These are phyloP conservation scores for Cyanoramphus novaezelandiae DNA, from an alignment of 2,113 vertebrate genomes.

Conservation along the genomic window DNA sequence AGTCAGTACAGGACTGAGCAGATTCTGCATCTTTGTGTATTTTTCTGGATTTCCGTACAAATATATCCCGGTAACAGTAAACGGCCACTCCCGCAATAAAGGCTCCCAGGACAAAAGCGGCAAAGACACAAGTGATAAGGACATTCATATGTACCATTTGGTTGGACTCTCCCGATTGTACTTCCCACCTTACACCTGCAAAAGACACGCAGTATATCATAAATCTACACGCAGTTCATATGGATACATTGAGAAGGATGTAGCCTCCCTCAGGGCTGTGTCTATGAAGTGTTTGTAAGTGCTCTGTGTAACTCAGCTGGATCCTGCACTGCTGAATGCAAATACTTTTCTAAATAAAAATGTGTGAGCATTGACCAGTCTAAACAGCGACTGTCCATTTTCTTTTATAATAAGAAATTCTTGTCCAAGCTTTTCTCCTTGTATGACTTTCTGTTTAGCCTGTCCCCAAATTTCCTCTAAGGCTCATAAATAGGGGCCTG, in stretches of 20 bases:
- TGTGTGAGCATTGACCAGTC: not conserved
- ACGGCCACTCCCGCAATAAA: constrained; percentile 94
- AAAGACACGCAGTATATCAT: constrained; percentile 49
- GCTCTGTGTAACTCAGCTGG: not conserved
- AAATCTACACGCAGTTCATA: not conserved
- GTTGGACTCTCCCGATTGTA: constrained; percentile 90
- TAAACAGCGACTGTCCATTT: not conserved
- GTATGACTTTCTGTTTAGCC: not conserved
- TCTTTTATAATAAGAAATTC: not conserved
- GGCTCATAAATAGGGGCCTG: constrained; percentile 3
- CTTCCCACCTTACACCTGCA: constrained; percentile 89
- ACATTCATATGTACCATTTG: constrained; percentile 99
- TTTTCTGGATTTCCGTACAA: constrained; percentile 88
- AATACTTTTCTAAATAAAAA: not conserved
- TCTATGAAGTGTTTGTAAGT: not conserved
- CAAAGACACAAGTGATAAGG: constrained; percentile 97
- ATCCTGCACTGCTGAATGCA: not conserved
- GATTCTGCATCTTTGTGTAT: constrained; percentile 93
- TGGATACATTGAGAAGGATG: not conserved
- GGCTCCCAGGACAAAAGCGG: constrained; percentile 93
- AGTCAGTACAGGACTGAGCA: constrained; percentile 91
- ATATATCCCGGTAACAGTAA: constrained; percentile 93
- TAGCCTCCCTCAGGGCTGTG: not conserved
- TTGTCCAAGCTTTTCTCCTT: not conserved
- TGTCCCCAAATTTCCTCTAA: not conserved